phyloP scores from a whole-genome alignment of 2,113 vertebrate species.

The Campylomormyrus tamandua region DNA sequence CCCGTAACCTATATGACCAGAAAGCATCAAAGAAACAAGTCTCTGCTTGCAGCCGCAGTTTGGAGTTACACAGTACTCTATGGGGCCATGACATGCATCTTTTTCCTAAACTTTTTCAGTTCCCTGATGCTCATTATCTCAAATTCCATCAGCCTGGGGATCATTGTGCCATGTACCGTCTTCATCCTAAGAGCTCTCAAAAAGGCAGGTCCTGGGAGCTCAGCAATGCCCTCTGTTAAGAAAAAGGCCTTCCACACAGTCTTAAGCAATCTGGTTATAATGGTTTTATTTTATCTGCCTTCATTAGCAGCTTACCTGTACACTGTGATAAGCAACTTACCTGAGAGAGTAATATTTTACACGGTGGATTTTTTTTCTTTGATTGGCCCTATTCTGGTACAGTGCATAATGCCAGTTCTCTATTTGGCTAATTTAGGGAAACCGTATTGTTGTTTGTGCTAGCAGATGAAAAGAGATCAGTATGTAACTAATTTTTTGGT shows the following conservation, averaged over 20 bases:
- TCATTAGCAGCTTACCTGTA: constrained; percentile 10
- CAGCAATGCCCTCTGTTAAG: constrained; percentile 44
- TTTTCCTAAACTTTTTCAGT: neutral
- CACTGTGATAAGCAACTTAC: rapidly evolving
- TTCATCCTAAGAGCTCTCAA: constrained; percentile 36
- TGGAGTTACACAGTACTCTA: constrained; percentile 20
- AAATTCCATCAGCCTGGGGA: neutral
- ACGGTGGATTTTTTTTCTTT: neutral
- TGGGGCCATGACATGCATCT: neutral
- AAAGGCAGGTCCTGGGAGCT: constrained; percentile 23
- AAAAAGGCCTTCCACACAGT: constrained; percentile 46
- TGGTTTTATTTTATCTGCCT: constrained; percentile 38
- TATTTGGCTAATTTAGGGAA: constrained; percentile 33
- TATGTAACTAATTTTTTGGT: neutral
- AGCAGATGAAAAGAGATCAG: neutral
- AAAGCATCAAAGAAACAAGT: constrained; percentile 37
- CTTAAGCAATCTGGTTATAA: constrained; percentile 39
- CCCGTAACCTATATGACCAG: constrained; percentile 41
- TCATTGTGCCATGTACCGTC: constrained; percentile 35
- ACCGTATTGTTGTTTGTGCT: constrained; percentile 5
- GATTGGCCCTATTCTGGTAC: constrained; percentile 21
- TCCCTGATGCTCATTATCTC: constrained; percentile 2
- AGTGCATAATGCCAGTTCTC: constrained; percentile 40
- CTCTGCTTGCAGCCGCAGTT: constrained; percentile 7
- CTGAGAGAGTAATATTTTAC: rapidly evolving